Base-by-base conservation (phyloP, 2,888 invertebrate genomes). In the Heliconius hortense region DNA sequence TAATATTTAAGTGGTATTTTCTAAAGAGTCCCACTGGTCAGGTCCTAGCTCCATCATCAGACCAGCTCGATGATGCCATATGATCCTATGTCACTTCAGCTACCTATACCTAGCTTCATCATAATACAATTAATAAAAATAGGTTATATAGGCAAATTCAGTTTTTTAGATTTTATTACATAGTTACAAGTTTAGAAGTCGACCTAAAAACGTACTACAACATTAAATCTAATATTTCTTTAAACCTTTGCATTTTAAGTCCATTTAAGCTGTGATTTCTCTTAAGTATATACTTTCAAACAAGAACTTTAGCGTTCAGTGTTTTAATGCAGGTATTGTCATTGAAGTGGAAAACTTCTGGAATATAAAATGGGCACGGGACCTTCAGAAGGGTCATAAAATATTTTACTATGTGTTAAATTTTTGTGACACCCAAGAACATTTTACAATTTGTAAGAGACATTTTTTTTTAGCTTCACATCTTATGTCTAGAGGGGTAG, bases 311-410 rank as follows among this genome's bases (percentile, higher is more conserved):
- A 28, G n/a, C 11, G 28, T 28, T 28, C n/a, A 28, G 0, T 24
- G 53, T 53, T 53, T 48, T 68, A 68, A 67, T 67, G 67, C 48
- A 48, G 48, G 48, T 26, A 67, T 67, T 67, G 53, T 68, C 68
- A n/a, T 68, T 68, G 48, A 53, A 53, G 68, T 53, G 43, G 64
- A 53, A n/a, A 68, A 68, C 28, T 68, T 68, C 48, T 68, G 68
- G 68, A 68, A 48, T 7, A 53, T 11, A 28, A 48, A 48, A 68
- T 53, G 28, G 64, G n/a, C 11, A 35, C 28, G 64, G 35, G 4
- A 64, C n/a, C 31, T 64, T 64, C 10, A 11, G n/a, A 56, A 56
- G n/a, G n/a, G 56, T 56, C 11, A 56, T 11, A n/a, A n/a, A 56
- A 56, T 56, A 56, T 56, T 56, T 3, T 56, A n/a, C 56, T 10